These are phyloP conservation scores for Aldrovandia affinis DNA, from an alignment of 2,797 vertebrate species.

Conservation along the genomic window DNA sequence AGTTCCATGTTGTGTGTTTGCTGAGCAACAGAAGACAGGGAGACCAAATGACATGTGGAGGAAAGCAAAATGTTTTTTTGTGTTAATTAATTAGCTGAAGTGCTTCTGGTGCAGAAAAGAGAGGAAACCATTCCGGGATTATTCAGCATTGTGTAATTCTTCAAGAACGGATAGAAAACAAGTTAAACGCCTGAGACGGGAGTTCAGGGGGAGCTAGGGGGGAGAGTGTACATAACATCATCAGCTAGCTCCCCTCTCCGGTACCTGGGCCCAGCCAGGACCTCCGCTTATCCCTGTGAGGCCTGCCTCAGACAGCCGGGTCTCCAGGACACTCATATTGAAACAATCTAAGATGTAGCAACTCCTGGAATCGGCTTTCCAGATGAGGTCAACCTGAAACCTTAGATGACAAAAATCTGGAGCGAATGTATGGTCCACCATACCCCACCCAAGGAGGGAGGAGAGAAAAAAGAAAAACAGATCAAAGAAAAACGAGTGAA, in stretches of 20 bases:
- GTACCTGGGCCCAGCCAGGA: conserved; percentile 44
- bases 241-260: conserved; percentile 48
- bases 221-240: conserved; percentile 41
- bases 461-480: conserved; percentile 45
- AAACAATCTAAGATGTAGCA: conserved; percentile 80
- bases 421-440: conserved; percentile 60
- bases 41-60: conserved; percentile 40
- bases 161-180: conserved; percentile 45
- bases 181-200: conserved; percentile 17
- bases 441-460: conserved; percentile 57
- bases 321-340: conserved; percentile 68
- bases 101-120: conserved; percentile 27
- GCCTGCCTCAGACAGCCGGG: conserved; percentile 54
- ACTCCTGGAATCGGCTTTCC: conserved; percentile 71
- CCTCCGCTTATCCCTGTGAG: conserved; percentile 32
- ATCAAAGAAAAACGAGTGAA: conserved; percentile 5
- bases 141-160: conserved; percentile 48
- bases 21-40: conserved; percentile 9
- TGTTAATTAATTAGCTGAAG: background rate
- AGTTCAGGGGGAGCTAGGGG: conserved; percentile 19
- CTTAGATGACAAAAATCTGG: conserved; percentile 68
- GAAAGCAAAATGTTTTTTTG: background rate
- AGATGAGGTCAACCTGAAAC: conserved; percentile 67
- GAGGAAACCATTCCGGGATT: conserved; percentile 39
- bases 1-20: conserved; percentile 26